Percentiles rank a stretch among this genome's conserved stretches.
Conservation (phyloP, 1,140 invertebrate species). For the Acromyrmex heyeri region DNA sequence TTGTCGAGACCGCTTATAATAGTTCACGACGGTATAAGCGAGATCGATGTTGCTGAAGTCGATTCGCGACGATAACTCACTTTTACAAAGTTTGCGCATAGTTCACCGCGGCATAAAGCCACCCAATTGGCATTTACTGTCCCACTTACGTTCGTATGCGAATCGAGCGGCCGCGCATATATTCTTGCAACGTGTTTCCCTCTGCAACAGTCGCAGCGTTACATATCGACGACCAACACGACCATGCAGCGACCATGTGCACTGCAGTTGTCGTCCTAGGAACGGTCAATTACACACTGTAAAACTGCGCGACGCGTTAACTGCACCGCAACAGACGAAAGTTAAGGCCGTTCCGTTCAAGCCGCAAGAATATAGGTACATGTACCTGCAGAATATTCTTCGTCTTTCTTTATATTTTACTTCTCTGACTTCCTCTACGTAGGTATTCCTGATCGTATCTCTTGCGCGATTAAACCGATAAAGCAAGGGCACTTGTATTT, state of each 20-base stretch:
- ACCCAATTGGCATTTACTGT: conserved; percentile 63
- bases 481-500: not conserved
- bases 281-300: conserved; percentile 44
- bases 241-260: conserved; percentile 23
- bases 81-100: conserved; percentile 48
- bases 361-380: not conserved
- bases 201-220: conserved; percentile 31
- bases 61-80: conserved; percentile 56
- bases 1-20: conserved; percentile 26
- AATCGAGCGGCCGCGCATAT: conserved; percentile 51
- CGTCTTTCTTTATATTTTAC: not conserved
- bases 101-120: conserved; percentile 43
- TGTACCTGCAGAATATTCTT: not conserved
- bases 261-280: conserved; percentile 52
- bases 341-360: conserved; percentile 11
- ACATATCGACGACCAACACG: conserved; percentile 34
- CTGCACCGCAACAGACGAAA: conserved; percentile 26
- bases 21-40: conserved; percentile 39
- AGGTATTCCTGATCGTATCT: not conserved
- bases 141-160: conserved; percentile 54
- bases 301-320: conserved; percentile 35
- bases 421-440: not conserved
- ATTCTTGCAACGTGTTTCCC: conserved; percentile 28
- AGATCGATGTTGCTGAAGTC: conserved; percentile 46
- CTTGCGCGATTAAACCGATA: not conserved